Evolutionary conservation across 2,888 invertebrate genomes (phyloP).

Genomic region (Sthenelais limicola): DNA sequence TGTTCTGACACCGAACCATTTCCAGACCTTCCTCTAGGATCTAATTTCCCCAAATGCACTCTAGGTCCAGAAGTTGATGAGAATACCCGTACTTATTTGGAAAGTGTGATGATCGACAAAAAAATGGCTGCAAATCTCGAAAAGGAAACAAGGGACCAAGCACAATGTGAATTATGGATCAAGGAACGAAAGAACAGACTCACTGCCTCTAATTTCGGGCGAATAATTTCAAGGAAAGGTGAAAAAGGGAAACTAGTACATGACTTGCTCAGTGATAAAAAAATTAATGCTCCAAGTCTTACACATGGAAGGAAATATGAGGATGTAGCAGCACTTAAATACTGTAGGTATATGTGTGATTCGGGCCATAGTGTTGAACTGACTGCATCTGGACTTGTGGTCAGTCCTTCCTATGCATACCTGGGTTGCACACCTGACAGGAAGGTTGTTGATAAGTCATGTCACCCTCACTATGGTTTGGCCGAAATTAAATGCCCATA

Average conservation of each 20-base stretch:
- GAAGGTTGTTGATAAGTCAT: not conserved
- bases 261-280: not conserved
- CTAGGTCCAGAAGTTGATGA: too few relatives aligned
- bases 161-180: not conserved
- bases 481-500: not conserved
- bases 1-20: too few relatives aligned
- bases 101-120: not conserved
- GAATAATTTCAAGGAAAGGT: not conserved
- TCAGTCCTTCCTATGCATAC: not conserved
- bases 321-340: not conserved
- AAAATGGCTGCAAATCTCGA: not conserved
- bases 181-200: not conserved
- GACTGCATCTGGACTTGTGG: not conserved
- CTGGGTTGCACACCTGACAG: not conserved
- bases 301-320: not conserved
- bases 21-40: too few relatives aligned
- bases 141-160: not conserved
- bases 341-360: not conserved
- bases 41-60: too few relatives aligned
- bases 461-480: not conserved
- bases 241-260: not conserved
- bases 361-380: not conserved
- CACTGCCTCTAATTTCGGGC: not conserved
- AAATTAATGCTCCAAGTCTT: not conserved
- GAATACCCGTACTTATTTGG: not conserved